These are phyloP conservation scores for Ophioninae sp. DNA, from an alignment of 2,888 invertebrate species.

Conservation along the genomic window DNA sequence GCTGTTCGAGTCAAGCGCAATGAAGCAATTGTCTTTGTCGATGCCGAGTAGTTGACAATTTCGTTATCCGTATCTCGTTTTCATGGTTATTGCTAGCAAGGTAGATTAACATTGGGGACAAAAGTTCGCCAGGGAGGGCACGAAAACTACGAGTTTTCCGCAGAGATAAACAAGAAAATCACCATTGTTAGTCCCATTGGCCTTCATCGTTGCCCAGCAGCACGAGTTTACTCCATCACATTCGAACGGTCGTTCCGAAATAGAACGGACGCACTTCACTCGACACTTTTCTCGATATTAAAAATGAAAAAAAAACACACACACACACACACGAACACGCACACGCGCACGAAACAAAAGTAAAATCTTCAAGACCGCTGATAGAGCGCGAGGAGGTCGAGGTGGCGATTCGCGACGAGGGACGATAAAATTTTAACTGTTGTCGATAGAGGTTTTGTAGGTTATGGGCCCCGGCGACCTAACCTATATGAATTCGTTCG, in stretches of 20 bases:
- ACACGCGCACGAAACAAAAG: slow-evolving; percentile 33
- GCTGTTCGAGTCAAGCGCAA: background rate
- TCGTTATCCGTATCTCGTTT: background rate
- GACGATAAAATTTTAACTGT: slow-evolving; percentile 42
- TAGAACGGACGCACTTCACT: slow-evolving; percentile 21
- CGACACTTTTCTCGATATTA: slow-evolving; percentile 23
- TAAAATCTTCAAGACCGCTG: slow-evolving; percentile 27
- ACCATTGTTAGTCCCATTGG: slow-evolving; percentile 81
- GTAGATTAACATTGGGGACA: background rate
- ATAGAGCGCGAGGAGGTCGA: background rate
- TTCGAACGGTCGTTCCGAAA: slow-evolving; percentile 62
- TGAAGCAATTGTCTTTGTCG: background rate
- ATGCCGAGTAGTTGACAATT: background rate
- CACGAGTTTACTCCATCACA: slow-evolving; percentile 77
- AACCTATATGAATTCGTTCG: slow-evolving; percentile 74
- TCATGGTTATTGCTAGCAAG: background rate
- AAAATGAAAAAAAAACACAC: background rate
- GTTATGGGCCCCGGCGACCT: slow-evolving; percentile 79
- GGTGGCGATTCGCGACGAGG: slow-evolving; percentile 16
- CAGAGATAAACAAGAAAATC: slow-evolving; percentile 65
- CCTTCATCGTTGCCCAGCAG: slow-evolving; percentile 78
- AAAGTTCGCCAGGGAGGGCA: background rate
- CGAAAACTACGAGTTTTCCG: background rate
- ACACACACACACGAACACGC: slow-evolving; percentile 24
- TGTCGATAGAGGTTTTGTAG: slow-evolving; percentile 64